Percentiles rank a stretch among this genome's conserved stretches.
phyloP scores from a whole-genome alignment of 2,888 invertebrate species.

The Agrotis exclamationis region DNA sequence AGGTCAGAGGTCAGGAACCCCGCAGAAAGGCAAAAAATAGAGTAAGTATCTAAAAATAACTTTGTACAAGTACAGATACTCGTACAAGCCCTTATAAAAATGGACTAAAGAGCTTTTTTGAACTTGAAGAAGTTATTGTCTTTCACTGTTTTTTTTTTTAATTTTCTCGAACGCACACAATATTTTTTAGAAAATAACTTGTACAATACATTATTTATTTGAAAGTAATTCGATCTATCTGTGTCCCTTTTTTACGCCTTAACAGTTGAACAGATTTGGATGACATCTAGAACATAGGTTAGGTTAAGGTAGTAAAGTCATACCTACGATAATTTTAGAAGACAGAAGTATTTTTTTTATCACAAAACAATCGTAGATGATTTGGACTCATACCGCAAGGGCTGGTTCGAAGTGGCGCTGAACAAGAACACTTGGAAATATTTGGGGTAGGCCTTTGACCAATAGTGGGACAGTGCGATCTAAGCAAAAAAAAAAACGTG shows the following conservation, averaged over 20 bases:
- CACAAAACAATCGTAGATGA: too few relatives aligned
- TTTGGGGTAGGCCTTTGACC: too few relatives aligned
- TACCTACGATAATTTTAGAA: too few relatives aligned
- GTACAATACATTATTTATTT: neutral
- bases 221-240: neutral
- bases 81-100: neutral
- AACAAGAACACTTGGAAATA: too few relatives aligned
- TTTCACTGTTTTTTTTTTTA: neutral
- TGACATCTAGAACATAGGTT: neutral
- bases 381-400: too few relatives aligned
- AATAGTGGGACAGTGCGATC: too few relatives aligned
- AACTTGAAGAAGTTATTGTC: neutral
- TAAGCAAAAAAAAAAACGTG: too few relatives aligned
- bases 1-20: conserved; percentile 7
- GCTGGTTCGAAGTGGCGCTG: too few relatives aligned
- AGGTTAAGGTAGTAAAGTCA: too few relatives aligned
- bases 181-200: too few relatives aligned
- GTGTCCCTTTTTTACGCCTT: neutral
- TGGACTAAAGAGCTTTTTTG: neutral
- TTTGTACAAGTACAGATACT: neutral
- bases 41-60: conserved; percentile 8
- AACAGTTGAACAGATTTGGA: neutral
- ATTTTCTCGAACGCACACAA: neutral
- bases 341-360: too few relatives aligned
- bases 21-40: neutral